A percentile compares a stretch with the other conserved stretches of the same genome.
These are phyloP conservation scores for Mesocentrotus franciscanus DNA, from an alignment of 53 echinoderm and acorn worm species.

Conservation along the genomic window DNA sequence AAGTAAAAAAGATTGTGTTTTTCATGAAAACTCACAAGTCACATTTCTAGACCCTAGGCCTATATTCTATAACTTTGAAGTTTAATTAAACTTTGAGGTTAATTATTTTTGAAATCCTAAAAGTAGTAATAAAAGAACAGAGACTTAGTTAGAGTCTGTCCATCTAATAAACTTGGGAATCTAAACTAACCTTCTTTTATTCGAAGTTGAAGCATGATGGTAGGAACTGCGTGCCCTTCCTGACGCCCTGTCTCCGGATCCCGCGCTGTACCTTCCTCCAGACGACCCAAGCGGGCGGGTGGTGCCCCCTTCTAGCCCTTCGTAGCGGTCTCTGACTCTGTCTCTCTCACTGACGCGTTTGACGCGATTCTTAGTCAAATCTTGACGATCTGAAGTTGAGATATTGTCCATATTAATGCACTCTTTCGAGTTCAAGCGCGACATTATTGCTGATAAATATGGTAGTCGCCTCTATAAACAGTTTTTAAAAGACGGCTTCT, in stretches of 20 bases:
- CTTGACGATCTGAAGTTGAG: not conserved
- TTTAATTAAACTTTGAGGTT: too few species aligned
- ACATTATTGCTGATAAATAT: not conserved
- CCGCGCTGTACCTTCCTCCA: not conserved
- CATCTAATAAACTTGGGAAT: too few species aligned
- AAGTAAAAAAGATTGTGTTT: too few species aligned
- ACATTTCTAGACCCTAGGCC: too few species aligned
- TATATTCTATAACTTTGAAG: too few species aligned
- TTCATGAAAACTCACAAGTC: too few species aligned
- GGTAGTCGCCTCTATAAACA: not conserved
- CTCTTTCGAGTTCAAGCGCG: not conserved
- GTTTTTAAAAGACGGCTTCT: not conserved
- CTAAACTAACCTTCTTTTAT: not conserved
- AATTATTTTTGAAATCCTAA: too few species aligned
- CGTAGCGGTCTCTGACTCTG: not conserved
- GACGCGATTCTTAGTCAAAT: not conserved
- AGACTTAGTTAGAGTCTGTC: too few species aligned
- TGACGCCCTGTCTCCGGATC: not conserved
- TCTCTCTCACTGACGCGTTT: not conserved
- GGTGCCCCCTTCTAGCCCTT: not conserved
- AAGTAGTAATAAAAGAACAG: too few species aligned
- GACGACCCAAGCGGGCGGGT: conserved; percentile 14
- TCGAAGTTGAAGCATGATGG: not conserved
- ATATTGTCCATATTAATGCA: not conserved
- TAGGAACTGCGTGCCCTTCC: not conserved